phyloP scores from a whole-genome alignment of 2,888 invertebrate genomes.

The Autographa pulchrina region DNA sequence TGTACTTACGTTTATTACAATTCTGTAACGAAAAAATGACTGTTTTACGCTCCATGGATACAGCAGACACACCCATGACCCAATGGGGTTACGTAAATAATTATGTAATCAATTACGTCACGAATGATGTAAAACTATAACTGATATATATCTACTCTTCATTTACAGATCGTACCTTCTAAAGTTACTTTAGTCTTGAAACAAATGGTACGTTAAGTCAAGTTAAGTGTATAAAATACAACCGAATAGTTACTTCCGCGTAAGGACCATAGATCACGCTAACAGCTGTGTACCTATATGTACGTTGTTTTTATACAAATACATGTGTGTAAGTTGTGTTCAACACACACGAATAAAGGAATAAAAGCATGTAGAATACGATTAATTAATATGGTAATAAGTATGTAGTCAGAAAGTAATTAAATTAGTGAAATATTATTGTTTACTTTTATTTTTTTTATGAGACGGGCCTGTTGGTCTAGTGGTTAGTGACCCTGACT shows the following conservation, averaged over 20 bases:
- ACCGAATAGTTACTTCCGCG: conserved; percentile 16
- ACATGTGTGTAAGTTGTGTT: neutral
- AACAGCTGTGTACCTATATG: conserved; percentile 16
- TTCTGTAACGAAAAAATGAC: too few relatives aligned
- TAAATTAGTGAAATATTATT: too few relatives aligned
- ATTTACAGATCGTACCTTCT: neutral
- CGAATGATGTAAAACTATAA: neutral
- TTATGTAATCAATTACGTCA: neutral
- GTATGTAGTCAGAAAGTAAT: too few relatives aligned
- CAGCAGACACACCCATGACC: too few relatives aligned
- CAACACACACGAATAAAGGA: conserved; percentile 7
- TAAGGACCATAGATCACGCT: conserved; percentile 22
- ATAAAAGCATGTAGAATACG: neutral
- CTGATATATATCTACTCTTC: too few relatives aligned
- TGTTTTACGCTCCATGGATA: too few relatives aligned
- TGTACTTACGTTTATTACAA: too few relatives aligned
- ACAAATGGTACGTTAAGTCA: neutral
- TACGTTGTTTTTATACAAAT: conserved; percentile 17
- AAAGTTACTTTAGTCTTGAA: neutral
- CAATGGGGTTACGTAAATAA: too few relatives aligned
- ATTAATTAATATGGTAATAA: neutral
- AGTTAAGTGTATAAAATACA: conserved; percentile 3
- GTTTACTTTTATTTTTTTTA: too few relatives aligned
- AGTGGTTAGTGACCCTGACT: too few relatives aligned
- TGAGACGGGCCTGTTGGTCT: too few relatives aligned